Conservation (phyloP, 2,888 invertebrate species). For the Tachina grossa region DNA sequence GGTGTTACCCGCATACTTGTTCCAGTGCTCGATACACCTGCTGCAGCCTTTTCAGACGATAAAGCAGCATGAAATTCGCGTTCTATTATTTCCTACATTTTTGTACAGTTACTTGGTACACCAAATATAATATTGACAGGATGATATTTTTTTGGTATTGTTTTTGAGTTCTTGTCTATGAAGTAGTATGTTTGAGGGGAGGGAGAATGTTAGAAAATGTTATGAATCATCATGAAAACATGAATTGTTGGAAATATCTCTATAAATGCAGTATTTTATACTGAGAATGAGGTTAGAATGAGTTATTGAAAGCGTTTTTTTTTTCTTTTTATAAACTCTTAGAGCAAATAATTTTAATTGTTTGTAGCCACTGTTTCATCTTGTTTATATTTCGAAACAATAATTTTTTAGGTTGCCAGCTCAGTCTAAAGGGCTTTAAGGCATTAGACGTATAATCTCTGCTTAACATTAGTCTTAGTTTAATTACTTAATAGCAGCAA, state of each 20-base stretch:
- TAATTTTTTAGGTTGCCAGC: background rate
- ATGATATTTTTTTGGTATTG: constrained; percentile 66
- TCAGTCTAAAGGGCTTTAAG: background rate
- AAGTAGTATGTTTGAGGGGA: constrained; percentile 47
- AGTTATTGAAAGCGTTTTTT: background rate
- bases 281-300: background rate
- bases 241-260: constrained; percentile 26
- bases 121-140: constrained; percentile 72
- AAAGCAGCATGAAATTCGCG: constrained; percentile 82
- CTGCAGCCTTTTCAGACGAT: constrained; percentile 82
- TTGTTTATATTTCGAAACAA: background rate
- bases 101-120: constrained; percentile 75
- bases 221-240: constrained; percentile 38
- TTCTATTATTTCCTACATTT: constrained; percentile 82
- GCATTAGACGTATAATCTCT: background rate
- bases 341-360: background rate
- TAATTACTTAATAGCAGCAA: background rate
- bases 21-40: constrained; percentile 72
- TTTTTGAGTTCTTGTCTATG: constrained; percentile 66
- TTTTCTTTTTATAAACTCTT: background rate
- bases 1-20: constrained; percentile 72
- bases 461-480: background rate
- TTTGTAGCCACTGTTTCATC: background rate
- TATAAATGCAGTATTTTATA: background rate
- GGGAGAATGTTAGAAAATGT: constrained; percentile 53